Evolutionary conservation across 2,888 invertebrate genomes (phyloP), one percentile per base, ranked within the genome.

Genomic region (Willowsia nigromaculata): DNA sequence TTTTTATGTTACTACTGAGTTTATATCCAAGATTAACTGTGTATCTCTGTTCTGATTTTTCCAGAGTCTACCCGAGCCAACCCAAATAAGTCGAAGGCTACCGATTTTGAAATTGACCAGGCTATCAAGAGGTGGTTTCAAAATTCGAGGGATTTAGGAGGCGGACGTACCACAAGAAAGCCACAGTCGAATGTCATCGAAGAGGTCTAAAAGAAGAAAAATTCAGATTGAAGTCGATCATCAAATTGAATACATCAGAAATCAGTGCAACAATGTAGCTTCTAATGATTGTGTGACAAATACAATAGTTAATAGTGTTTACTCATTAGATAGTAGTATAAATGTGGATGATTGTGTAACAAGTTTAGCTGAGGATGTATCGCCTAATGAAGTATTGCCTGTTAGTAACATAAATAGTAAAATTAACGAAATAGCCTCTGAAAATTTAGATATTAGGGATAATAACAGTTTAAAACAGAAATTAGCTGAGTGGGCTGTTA

Each of bases 401-500:
- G n/a, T n/a, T n/a, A n/a, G n/a, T n/a, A n/a, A n/a, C n/a, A n/a
- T n/a, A n/a, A 13, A 62, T 11, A 18, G 59, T 27, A 62, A 4
- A 27, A 62, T n/a, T 22, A 9, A 1, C 11, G 30, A 18, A 56
- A 22, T 18, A 22, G 22, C 3, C 18, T 6, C 53, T 5, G 27
- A 22, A 27, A 3, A 13, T 11, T 2, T 62, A 13, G 11, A 2
- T 11, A n/a, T n/a, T n/a, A n/a, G n/a, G n/a, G n/a, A n/a, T n/a
- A n/a, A n/a, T n/a, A n/a, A n/a, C n/a, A n/a, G n/a, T n/a, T n/a
- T n/a, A n/a, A n/a, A n/a, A n/a, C 59, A 30, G 15, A 65, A 18
- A 25, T n/a, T 90, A 11, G 11, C 71, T 0, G n/a, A 40, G 1
- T 90, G 88, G 88, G 71, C 84, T 30, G 18, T 89, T 11, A 80